Evolutionary conservation across 2,113 vertebrate genomes (phyloP), one percentile per base, ranked within the genome.

Genomic region (Rissa tridactyla): DNA sequence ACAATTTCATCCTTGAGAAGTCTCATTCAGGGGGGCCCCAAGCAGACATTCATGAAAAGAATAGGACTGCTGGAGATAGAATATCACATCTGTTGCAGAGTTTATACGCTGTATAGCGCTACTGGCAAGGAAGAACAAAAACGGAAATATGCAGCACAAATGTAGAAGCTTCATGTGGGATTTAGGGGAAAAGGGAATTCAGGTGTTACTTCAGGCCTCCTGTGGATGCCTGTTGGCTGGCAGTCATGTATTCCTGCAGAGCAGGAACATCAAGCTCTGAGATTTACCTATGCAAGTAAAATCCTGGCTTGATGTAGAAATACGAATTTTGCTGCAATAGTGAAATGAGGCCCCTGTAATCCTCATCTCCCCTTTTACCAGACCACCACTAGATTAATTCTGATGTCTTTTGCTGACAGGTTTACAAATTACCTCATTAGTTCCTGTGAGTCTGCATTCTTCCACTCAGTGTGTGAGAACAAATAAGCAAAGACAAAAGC

Each of bases 401-500:
- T 94, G 23, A 51, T 58, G 61, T 88, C 90, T 96, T 22, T 79
- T 78, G 70, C 71, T 96, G 95, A 92, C 79, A 79, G 78, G 36
- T 96, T 94, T 95, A 95, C 30, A 93, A 97, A 97, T 98, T 75
- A 72, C 81, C 83, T 97, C 79, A 94, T 96, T 97, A 94, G 72
- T 72, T 96, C 60, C 92, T 95, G 55, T 64, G 84, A 95, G 69
- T 87, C 83, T 93, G 32, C 38, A 86, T 70, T 97, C 76, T 92
- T 96, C 94, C 60, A 73, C 73, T 89, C 42, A 30, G 69, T 21
- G 55, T 52, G 44, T 14, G 42, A 57, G 60, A 69, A 80, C 21
- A 90, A 92, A 93, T 64, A 90, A 97, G 47, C 86, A 84, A 96
- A 82, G 73, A 57, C 54, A 86, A 82, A 93, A 91, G 51, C 61